phyloP scores from a whole-genome alignment of 1,140 invertebrate species.

The Drosophila serrata region DNA sequence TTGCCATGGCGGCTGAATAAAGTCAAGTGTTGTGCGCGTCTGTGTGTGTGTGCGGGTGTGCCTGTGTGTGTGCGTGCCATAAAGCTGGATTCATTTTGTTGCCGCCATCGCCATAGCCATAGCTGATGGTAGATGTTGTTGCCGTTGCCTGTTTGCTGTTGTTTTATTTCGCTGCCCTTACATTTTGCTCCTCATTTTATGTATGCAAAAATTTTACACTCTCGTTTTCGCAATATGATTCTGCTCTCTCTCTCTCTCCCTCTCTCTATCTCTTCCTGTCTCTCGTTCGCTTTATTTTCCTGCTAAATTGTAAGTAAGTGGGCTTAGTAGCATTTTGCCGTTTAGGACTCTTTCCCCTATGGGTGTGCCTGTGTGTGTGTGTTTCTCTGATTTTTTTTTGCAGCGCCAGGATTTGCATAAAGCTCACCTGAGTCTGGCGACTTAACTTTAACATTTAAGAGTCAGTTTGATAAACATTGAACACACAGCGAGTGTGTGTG shows the following conservation, averaged over 20 bases:
- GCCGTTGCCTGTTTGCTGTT: constrained; percentile 19
- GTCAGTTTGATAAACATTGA: constrained; percentile 70
- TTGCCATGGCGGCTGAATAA: constrained; percentile 68
- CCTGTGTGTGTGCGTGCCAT: constrained; percentile 64
- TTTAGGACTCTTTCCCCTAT: constrained; percentile 60
- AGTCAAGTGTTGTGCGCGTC: constrained; percentile 70
- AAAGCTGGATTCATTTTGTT: constrained; percentile 81
- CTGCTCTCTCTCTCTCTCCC: constrained; percentile 45
- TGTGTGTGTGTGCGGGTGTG: constrained; percentile 13
- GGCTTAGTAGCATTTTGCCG: constrained; percentile 81
- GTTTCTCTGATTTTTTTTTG: constrained; percentile 52
- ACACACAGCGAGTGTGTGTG: constrained; percentile 22
- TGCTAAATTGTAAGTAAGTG: constrained; percentile 83
- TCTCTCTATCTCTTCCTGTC: constrained; percentile 44
- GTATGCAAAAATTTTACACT: constrained; percentile 81
- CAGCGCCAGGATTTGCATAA: constrained; percentile 72
- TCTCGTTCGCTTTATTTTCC: constrained; percentile 51
- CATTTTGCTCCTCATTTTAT: constrained; percentile 64
- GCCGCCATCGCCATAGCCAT: constrained; percentile 5
- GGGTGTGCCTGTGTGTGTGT: constrained; percentile 25
- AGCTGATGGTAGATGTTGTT: not conserved
- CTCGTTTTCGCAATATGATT: constrained; percentile 75
- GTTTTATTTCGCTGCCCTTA: constrained; percentile 54
- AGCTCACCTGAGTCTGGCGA: constrained; percentile 61
- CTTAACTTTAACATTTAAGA: constrained; percentile 69